A percentile compares a stretch with the other conserved stretches of the same genome.
Evolutionary conservation across 2,888 invertebrate genomes (phyloP).

Genomic region (Habrosyne pyritoides): DNA sequence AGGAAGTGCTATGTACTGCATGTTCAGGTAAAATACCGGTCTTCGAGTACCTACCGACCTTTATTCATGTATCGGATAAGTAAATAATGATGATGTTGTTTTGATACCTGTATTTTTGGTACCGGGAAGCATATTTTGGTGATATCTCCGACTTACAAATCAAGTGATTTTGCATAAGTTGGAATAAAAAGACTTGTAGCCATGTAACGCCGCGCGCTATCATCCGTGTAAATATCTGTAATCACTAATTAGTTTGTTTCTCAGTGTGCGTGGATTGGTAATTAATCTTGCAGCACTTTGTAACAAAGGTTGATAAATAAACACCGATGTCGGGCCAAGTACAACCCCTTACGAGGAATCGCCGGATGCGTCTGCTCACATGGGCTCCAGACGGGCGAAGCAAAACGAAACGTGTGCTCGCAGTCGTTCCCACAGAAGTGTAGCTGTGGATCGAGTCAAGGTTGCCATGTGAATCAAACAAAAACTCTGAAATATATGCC

Average conservation of each 20-base stretch:
- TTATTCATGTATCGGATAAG: too few species aligned
- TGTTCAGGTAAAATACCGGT: too few species aligned
- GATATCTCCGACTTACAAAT: too few species aligned
- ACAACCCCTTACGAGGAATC: slow-evolving; percentile 51
- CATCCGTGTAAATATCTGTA: neutral
- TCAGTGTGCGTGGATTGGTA: slow-evolving; percentile 31
- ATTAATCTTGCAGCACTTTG: slow-evolving; percentile 47
- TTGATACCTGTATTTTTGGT: too few species aligned
- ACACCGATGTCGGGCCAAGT: slow-evolving; percentile 46
- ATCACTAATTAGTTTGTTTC: slow-evolving; percentile 15
- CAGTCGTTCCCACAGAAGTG: slow-evolving; percentile 75
- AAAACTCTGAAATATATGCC: slow-evolving; percentile 62
- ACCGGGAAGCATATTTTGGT: too few species aligned
- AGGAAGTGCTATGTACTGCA: too few species aligned
- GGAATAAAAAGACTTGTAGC: too few species aligned
- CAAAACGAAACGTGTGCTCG: slow-evolving; percentile 66
- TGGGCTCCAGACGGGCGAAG: slow-evolving; percentile 73
- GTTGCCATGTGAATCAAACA: slow-evolving; percentile 73
- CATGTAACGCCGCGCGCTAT: neutral
- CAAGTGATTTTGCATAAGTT: too few species aligned
- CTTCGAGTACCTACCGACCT: too few species aligned
- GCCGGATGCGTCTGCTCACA: slow-evolving; percentile 78
- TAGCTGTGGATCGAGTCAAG: slow-evolving; percentile 66
- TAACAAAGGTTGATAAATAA: slow-evolving; percentile 61
- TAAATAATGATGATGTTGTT: too few species aligned